phyloP scores from a whole-genome alignment of 2,797 vertebrate genomes.

The Fringilla coelebs region DNA sequence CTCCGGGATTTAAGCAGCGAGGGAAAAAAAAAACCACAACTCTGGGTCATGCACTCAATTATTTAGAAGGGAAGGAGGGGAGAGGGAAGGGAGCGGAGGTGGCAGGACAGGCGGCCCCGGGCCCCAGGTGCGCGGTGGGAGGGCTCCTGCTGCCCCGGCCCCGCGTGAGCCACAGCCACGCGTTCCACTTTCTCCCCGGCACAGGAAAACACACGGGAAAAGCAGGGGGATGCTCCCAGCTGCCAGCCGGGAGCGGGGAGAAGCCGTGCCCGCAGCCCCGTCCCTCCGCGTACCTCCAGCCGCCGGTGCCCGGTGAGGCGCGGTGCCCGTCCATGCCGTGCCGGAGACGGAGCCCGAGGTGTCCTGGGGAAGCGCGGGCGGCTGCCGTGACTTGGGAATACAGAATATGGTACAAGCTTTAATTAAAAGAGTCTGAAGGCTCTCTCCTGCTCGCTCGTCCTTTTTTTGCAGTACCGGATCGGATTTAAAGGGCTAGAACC shows the following conservation, averaged over 20 bases:
- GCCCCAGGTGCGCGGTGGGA: not conserved
- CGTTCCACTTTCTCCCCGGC: not conserved
- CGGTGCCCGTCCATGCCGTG: conserved; percentile 62
- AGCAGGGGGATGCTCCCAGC: not conserved
- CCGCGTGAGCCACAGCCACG: not conserved
- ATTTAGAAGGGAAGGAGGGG: not conserved
- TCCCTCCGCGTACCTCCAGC: conserved; percentile 67
- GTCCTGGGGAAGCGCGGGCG: conserved; percentile 46
- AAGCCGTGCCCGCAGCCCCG: conserved; percentile 63
- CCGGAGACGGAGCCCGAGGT: conserved; percentile 8
- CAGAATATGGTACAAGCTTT: conserved; percentile 66
- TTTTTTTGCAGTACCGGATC: conserved; percentile 70
- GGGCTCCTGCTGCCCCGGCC: not conserved
- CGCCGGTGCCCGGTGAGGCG: conserved; percentile 47
- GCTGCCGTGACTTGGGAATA: conserved; percentile 66
- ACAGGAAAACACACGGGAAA: not conserved
- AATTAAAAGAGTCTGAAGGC: conserved; percentile 77
- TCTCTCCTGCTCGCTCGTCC: conserved; percentile 58
- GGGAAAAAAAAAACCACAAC: not conserved
- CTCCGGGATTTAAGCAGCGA: not conserved
- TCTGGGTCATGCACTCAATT: not conserved
- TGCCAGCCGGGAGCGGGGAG: conserved; percentile 3
- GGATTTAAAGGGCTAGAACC: conserved; percentile 80
- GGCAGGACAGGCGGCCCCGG: not conserved
- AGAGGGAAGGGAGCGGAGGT: not conserved